phyloP scores from a whole-genome alignment of 2,113 vertebrate genomes.

The Eudorcas thomsonii region DNA sequence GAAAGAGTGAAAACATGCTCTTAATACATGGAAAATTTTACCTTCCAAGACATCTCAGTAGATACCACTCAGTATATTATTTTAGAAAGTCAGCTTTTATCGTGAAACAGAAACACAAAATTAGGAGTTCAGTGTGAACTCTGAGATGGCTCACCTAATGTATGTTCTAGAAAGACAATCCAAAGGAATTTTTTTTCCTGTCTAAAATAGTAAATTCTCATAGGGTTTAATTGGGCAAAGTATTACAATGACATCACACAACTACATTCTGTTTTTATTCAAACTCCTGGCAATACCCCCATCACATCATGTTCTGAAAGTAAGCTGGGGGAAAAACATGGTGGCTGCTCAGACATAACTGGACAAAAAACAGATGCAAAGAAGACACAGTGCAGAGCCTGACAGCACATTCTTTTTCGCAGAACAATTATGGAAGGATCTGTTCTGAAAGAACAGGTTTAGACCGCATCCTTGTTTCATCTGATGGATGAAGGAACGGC shows the following conservation, averaged over 20 bases:
- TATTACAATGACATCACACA: constrained; percentile 4
- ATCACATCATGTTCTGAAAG: neutral
- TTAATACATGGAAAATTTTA: neutral
- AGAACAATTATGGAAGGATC: constrained; percentile 57
- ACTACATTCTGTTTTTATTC: constrained; percentile 42
- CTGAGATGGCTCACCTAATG: neutral
- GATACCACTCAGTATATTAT: neutral
- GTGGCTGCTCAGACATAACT: neutral
- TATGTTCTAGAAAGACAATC: neutral
- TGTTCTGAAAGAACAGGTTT: constrained; percentile 34
- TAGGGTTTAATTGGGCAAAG: neutral
- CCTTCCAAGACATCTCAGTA: neutral
- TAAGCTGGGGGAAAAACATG: neutral
- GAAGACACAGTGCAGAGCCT: constrained; percentile 27
- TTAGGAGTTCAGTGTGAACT: neutral
- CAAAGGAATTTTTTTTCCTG: neutral
- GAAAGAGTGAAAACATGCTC: neutral
- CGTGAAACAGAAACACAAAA: neutral
- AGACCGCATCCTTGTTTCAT: constrained; percentile 25
- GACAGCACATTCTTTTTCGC: constrained; percentile 12
- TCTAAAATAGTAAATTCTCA: neutral
- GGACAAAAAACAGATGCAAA: constrained; percentile 60
- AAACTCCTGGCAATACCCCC: neutral
- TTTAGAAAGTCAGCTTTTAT: neutral
- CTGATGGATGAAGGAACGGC: constrained; percentile 33